Base-by-base conservation (phyloP, 2,113 vertebrate species). In the Hyperopisus bebe region DNA sequence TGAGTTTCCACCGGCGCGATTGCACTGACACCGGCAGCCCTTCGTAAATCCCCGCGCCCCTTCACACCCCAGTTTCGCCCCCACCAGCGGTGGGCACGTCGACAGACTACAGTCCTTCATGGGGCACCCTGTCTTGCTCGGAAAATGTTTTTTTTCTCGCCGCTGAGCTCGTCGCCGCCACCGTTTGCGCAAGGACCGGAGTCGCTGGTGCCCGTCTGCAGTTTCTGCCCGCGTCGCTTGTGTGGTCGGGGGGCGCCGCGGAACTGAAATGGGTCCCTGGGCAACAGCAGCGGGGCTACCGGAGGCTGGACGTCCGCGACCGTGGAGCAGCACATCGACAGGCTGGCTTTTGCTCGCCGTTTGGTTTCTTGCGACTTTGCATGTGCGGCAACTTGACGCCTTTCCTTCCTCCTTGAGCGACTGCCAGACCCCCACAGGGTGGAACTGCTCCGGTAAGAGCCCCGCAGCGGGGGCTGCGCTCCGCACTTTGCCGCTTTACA, bases 391-490 rank as follows among this genome's bases (percentile, higher is more conserved):
- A 92, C 97, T 98, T 94, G 96, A 97, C 92, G 98, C 98, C 88
- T 99, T 98, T 95, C 98, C 98, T 91, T 98, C 98, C 93, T 98
- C 98, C 94, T 95, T 99, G 93, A 99, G 98, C 94, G 98, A 99
- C 96, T 99, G 98, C 94, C 98, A 99, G 95, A 99, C 98, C 90
- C 98, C 98, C 90, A 98, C 98, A 93, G 98, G 98, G 93, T 99
- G 98, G 98, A 99, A 99, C 94, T 99, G 98, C 96, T 99, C 98
- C 70, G 98, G 98, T 99, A 95, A 98, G 98, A 92, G 31, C 48
- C 50, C 83, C 83, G 44, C 42, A 47, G 84, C 24, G 3, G 84
- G 19, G 48, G 21, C 48, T 85, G 83, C 44, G 77, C 39, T 24
- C 80, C 80, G 44, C 80, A 83, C 85, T 35, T 51, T 10, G 2